phyloP scores from a whole-genome alignment of 2,797 vertebrate species.

The Morus bassanus region DNA sequence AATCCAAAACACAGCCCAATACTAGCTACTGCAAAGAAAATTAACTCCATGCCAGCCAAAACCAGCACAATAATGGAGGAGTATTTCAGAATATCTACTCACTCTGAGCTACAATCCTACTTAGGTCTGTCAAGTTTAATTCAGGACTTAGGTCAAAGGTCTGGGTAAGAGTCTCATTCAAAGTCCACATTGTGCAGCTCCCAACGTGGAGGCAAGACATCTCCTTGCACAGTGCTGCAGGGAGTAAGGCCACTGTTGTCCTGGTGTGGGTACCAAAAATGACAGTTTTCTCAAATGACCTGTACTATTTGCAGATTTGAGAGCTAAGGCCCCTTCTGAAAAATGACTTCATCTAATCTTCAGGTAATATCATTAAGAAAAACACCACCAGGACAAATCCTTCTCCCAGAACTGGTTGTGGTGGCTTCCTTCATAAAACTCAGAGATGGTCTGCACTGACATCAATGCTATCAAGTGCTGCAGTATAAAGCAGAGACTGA shows the following conservation, averaged over 20 bases:
- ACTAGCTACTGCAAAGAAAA: too few relatives aligned
- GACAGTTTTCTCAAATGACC: background rate
- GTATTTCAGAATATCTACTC: background rate
- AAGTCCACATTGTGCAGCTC: background rate
- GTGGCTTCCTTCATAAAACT: background rate
- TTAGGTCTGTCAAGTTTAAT: background rate
- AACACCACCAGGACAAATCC: background rate
- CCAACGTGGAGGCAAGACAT: background rate
- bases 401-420: background rate
- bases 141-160: background rate
- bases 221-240: background rate
- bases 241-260: background rate
- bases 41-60: too few relatives aligned
- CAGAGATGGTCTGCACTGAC: background rate
- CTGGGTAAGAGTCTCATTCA: background rate
- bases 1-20: too few relatives aligned
- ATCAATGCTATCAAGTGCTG: background rate
- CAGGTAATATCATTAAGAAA: background rate
- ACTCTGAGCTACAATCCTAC: background rate
- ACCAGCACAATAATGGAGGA: background rate
- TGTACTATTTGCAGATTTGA: background rate
- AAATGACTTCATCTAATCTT: background rate
- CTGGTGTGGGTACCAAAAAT: background rate
- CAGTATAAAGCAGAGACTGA: background rate
- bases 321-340: background rate